These are phyloP conservation scores for Clarias macrocephalus DNA, from an alignment of 2,113 vertebrate genomes.

Conservation along the genomic window DNA sequence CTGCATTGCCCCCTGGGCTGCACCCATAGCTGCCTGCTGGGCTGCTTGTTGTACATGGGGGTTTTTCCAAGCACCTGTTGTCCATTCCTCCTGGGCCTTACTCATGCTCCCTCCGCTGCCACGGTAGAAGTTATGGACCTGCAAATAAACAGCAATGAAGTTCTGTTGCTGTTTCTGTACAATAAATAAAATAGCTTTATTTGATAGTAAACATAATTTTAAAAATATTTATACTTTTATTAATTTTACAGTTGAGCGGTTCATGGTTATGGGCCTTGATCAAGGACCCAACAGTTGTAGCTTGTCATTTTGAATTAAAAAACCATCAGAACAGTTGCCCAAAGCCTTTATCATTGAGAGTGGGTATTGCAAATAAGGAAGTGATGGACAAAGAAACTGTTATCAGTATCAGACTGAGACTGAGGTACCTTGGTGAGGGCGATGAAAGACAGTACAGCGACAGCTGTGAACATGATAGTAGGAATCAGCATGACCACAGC, in stretches of 20 bases:
- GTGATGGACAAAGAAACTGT: not conserved
- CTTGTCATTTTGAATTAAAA: not conserved
- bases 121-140: constrained; percentile 94
- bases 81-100: constrained; percentile 98
- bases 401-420: not conserved
- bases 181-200: not conserved
- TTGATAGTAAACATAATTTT: not conserved
- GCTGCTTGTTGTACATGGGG: constrained; percentile 94
- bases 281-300: not conserved
- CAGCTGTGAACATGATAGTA: constrained; percentile 90
- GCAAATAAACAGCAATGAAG: not conserved
- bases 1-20: constrained; percentile 86
- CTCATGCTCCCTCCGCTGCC: constrained; percentile 94
- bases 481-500: constrained; percentile 98
- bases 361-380: not conserved
- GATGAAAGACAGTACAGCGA: constrained; percentile 91
- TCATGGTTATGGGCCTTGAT: not conserved
- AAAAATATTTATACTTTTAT: not conserved
- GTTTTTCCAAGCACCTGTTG: constrained; percentile 95
- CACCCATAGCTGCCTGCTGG: constrained; percentile 91
- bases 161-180: not conserved
- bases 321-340: not conserved
- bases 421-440: constrained; percentile 89
- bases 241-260: not conserved
- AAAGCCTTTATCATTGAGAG: not conserved